Evolutionary conservation across 2,888 invertebrate species (phyloP).

Genomic region (Camponotus fellah): DNA sequence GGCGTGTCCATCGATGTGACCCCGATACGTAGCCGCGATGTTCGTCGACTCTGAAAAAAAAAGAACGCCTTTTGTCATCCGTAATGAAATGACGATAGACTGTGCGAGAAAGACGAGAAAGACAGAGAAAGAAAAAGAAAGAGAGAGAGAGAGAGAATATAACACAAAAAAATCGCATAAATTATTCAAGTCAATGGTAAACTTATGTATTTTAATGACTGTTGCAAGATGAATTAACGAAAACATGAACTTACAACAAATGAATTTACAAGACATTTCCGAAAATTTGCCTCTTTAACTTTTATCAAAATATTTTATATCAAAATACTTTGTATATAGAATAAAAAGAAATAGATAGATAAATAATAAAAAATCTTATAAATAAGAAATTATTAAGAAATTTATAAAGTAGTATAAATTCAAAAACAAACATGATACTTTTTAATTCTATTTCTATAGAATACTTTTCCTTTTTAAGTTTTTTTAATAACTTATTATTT

Average conservation of each 20-base stretch:
- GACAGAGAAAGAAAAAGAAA: too few relatives aligned
- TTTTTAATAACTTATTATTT: background rate
- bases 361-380: background rate
- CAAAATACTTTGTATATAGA: background rate
- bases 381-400: background rate
- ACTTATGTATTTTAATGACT: background rate
- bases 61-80: constrained; percentile 61
- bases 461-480: background rate
- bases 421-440: background rate
- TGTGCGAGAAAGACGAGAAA: background rate
- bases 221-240: background rate
- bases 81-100: constrained; percentile 52
- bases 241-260: too few relatives aligned
- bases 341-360: background rate
- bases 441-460: background rate
- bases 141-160: background rate
- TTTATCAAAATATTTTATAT: too few relatives aligned
- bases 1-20: constrained; percentile 78
- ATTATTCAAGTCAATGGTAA: background rate
- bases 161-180: background rate
- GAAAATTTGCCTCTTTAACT: background rate
- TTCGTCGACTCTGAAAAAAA: constrained; percentile 67
- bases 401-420: background rate
- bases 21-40: constrained; percentile 74
- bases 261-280: background rate